Percentiles rank a stretch among this genome's conserved stretches.
These are phyloP conservation scores for Chaetophractus vellerosus DNA, from an alignment of 2,797 vertebrate species.

Conservation along the genomic window DNA sequence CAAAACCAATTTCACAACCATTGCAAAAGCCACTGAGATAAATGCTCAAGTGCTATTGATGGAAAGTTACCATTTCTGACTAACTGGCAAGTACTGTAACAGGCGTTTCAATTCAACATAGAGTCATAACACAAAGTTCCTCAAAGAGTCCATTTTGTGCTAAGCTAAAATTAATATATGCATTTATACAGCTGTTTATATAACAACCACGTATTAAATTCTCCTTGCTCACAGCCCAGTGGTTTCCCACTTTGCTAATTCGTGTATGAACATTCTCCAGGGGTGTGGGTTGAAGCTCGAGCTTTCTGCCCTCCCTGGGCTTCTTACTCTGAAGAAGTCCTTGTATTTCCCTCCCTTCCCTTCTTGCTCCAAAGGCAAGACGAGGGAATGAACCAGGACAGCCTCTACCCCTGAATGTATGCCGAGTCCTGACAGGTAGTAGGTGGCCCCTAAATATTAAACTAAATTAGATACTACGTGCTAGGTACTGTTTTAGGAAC, in stretches of 20 bases:
- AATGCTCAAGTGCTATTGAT: neutral
- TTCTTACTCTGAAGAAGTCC: neutral
- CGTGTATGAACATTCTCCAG: neutral
- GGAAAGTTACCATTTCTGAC: conserved; percentile 41
- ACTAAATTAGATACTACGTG: neutral
- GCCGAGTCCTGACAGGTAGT: neutral
- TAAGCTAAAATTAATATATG: neutral
- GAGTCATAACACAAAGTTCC: neutral
- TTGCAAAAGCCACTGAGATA: neutral
- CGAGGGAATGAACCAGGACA: neutral
- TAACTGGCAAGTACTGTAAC: neutral
- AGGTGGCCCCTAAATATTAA: neutral
- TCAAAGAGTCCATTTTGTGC: conserved; percentile 34
- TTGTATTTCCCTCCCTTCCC: neutral
- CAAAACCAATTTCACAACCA: neutral
- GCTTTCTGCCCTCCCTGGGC: no score
- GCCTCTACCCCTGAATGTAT: neutral
- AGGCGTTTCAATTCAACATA: neutral
- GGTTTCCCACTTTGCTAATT: neutral
- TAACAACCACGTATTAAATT: neutral
- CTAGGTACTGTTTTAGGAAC: neutral
- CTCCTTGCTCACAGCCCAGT: neutral
- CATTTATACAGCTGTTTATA: neutral
- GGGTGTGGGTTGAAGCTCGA: neutral
- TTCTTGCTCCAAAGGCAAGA: neutral